Percentiles rank a stretch among this genome's conserved stretches.
Conservation (phyloP, 2,888 invertebrate species). For the Chamaedrilus cognettii region DNA sequence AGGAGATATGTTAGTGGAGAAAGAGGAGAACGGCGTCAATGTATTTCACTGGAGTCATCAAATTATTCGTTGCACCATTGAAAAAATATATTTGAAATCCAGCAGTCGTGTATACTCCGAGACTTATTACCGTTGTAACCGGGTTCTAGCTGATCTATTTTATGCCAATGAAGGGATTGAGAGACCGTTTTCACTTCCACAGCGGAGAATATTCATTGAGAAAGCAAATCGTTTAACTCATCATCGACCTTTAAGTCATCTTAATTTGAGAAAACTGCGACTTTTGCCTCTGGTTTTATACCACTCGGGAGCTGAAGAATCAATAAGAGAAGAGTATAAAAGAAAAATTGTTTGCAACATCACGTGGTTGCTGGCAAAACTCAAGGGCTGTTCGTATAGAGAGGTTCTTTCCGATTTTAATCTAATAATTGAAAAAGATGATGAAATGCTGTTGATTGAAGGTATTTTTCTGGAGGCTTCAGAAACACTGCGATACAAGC, state of each 20-base stretch:
- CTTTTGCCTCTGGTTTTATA: constrained; percentile 8
- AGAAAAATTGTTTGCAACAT: constrained; percentile 18
- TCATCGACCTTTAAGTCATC: background rate
- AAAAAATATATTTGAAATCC: constrained; percentile 3
- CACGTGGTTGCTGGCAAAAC: constrained; percentile 16
- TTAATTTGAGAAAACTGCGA: constrained; percentile 6
- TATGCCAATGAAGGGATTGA: constrained; percentile 5
- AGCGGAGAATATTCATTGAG: constrained; percentile 12
- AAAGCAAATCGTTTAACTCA: constrained; percentile 8
- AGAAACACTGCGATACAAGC: background rate
- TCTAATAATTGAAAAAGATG: constrained; percentile 3
- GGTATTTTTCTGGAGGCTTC: background rate
- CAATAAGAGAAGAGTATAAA: constrained; percentile 8
- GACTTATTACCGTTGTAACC: constrained; percentile 8
- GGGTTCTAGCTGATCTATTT: constrained; percentile 10
- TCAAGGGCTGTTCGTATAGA: background rate
- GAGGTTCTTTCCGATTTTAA: constrained; percentile 12
- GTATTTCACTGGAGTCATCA: constrained; percentile 3
- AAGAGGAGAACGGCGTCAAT: constrained; percentile 6
- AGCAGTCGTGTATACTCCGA: background rate
- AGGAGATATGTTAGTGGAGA: background rate
- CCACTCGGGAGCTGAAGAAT: background rate
- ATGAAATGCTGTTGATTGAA: constrained; percentile 3
- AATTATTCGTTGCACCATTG: background rate
- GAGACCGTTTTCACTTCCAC: background rate